Evolutionary conservation across 2,888 invertebrate genomes (phyloP), one percentile per base, ranked within the genome.

Genomic region (Dynastes hyllus): DNA sequence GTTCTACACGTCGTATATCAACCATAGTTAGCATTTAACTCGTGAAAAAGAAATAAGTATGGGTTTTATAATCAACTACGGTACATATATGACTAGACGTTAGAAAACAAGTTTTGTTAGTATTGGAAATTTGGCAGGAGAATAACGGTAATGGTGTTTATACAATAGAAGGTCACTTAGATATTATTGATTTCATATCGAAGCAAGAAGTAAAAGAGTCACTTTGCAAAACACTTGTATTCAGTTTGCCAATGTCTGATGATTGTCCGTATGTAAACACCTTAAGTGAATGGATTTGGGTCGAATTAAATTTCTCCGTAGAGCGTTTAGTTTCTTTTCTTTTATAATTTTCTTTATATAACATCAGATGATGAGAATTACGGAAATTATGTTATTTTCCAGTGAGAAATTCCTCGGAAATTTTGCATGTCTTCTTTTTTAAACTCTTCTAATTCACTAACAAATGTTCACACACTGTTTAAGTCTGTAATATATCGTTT

Each of bases 201-300:
- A 76, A 66, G 32, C 32, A 53, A 50, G 50, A 53, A 65, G 50
- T 13, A 58, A 58, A 58, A 58, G 8, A 58, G 55, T 58, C 55
- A 58, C 55, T 58, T 22, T 22, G 45, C 55, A 45, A 40, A 37
- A 9, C 66, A 67, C 66, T 67, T 67, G 32, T 45, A 13, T 37
- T 65, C 55, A 58, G 55, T 71, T 71, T 58, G 40, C 58, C 53
- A 55, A 70, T 53, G 55, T 73, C 61, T 58, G 58, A 32, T 11
- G 51, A n/a, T 29, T 16, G 50, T 16, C 53, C 29, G 40, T 32
- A 55, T 70, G 70, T 78, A 50, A 65, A 51, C 71, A 65, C 73
- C 51, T 65, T 65, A 79, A 81, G 81, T 81, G 80, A 80, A 79
- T 58, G 82, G 76, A 81, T 81, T 81, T 81, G 77, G 82, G 82